Conservation (phyloP, 2,888 invertebrate genomes). For the Torymus tubicola region DNA sequence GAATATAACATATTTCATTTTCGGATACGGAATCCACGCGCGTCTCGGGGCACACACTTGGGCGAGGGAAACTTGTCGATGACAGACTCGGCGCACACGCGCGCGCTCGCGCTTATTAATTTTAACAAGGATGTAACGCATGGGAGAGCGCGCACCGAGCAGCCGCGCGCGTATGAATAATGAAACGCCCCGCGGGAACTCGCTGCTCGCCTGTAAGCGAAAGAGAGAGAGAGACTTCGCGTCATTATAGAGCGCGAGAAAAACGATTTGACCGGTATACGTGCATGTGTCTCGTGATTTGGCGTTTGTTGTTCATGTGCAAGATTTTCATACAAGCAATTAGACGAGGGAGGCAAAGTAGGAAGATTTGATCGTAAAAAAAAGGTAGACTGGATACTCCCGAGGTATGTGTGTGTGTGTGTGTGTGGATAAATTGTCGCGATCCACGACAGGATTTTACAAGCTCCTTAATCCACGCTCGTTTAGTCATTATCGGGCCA, state of each 20-base stretch:
- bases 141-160: not conserved
- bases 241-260: too few relatives aligned
- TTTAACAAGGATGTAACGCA: conserved; percentile 19
- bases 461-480: conserved; percentile 45
- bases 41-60: not conserved
- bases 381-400: not conserved
- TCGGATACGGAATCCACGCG: conserved; percentile 22
- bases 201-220: too few relatives aligned
- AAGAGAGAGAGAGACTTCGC: too few relatives aligned
- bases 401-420: too few relatives aligned
- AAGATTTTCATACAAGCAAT: too few relatives aligned
- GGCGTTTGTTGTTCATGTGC: too few relatives aligned
- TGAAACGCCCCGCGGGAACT: not conserved
- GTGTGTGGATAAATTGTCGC: conserved; percentile 20
- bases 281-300: too few relatives aligned
- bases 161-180: conserved; percentile 23
- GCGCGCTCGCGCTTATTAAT: conserved; percentile 57
- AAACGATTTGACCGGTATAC: too few relatives aligned
- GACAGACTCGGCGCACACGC: conserved; percentile 18
- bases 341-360: too few relatives aligned
- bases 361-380: too few relatives aligned
- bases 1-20: conserved; percentile 51
- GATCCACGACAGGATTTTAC: conserved; percentile 25
- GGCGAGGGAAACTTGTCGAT: conserved; percentile 25
- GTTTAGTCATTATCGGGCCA: conserved; percentile 49